Base-by-base conservation (phyloP, 2,888 invertebrate species). In the Sicus ferrugineus region DNA sequence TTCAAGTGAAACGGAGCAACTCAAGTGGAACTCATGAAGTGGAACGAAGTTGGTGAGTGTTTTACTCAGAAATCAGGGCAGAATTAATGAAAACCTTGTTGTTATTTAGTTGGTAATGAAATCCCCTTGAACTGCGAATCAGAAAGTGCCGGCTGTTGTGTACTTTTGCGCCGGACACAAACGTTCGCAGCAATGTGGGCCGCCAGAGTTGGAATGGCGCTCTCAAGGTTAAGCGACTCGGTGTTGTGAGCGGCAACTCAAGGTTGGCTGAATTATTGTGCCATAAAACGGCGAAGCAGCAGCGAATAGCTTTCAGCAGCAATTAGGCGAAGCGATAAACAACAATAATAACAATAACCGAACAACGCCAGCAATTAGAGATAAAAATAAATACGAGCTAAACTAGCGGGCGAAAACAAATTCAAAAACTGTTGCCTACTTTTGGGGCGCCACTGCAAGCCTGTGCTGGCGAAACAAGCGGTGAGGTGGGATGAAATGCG, bases 381-480 rank as follows among this genome's bases (percentile, higher is more conserved):
- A 23, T 26, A 6, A 54, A 54, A 23, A 26, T 54, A 54, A 54
- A 26, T 11, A 21, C 26, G n/a, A n/a, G n/a, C n/a, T n/a, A n/a
- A n/a, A n/a, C n/a, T n/a, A n/a, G n/a, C n/a, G n/a, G n/a, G 7
- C 21, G 30, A 28, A 30, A 30, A 30, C 21, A 28, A 46, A 26
- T 42, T 46, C 62, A 16, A 50, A 63, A 48, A 64, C 2, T 16
- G 19, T 19, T 50, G 63, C 48, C 63, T 64, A 48, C 46, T 64
- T 64, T 64, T 50, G 50, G 50, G 63, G 11, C 19, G 61, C 26
- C n/a, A 26, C n/a, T 54, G 11, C 7, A 14, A 14, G 38, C 38
- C 38, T 9, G 38, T 38, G 14, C 9, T 7, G 38, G 14, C 14
- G 38, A 7, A 14, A 14, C 14, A 9, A 38, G 38, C 38, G 14